Conservation (phyloP, 2,888 invertebrate genomes). For the Drosophila emarginata region DNA sequence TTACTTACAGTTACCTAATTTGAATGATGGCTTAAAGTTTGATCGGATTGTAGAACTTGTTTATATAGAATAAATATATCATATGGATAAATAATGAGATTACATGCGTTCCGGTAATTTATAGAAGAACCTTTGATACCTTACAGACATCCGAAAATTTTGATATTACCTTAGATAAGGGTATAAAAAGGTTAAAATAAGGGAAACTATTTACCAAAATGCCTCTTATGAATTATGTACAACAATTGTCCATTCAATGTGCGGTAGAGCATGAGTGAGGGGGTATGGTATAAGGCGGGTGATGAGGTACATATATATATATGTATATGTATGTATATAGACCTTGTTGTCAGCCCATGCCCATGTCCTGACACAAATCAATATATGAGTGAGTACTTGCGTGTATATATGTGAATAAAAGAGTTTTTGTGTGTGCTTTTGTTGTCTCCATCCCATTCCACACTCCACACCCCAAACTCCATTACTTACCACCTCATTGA, state of each 20-base stretch:
- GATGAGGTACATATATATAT: not conserved
- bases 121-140: too few species aligned
- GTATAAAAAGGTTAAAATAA: not conserved
- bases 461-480: not conserved
- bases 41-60: too few species aligned
- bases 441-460: not conserved
- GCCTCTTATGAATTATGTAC: constrained; percentile 46
- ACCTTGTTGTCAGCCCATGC: constrained; percentile 1
- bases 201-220: constrained; percentile 31
- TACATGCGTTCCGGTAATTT: too few species aligned
- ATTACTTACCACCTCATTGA: not conserved
- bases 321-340: not conserved
- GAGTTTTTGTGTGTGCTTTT: constrained; percentile 29
- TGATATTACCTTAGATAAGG: not conserved
- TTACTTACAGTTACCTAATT: too few species aligned
- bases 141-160: not conserved
- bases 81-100: too few species aligned
- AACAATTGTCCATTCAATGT: constrained; percentile 35
- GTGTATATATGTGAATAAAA: constrained; percentile 12
- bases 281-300: not conserved
- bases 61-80: too few species aligned
- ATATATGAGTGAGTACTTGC: constrained; percentile 22
- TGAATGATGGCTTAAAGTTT: too few species aligned
- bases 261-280: not conserved
- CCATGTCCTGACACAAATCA: constrained; percentile 33